These are phyloP conservation scores for Hemistola chrysoprasaria DNA, from an alignment of 2,888 invertebrate species.

Conservation along the genomic window DNA sequence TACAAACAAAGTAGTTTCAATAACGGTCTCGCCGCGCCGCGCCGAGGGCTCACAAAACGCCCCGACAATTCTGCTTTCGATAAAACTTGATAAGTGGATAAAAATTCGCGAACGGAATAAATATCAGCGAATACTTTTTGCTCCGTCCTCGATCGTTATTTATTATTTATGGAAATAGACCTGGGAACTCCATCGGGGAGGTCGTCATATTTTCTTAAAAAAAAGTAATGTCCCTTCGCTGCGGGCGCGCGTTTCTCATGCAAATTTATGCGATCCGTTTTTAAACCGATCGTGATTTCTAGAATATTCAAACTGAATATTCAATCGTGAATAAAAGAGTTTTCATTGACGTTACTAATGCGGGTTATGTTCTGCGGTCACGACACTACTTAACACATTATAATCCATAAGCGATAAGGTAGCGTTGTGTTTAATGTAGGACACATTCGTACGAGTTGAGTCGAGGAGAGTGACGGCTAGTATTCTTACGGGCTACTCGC, in stretches of 20 bases:
- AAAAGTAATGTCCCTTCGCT: constrained; percentile 71
- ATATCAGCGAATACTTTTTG: constrained; percentile 71
- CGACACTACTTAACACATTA: constrained; percentile 53
- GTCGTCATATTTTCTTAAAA: constrained; percentile 79
- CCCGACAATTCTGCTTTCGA: constrained; percentile 32
- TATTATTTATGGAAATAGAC: constrained; percentile 81
- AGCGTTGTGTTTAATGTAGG: constrained; percentile 10
- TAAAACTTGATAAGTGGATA: constrained; percentile 70
- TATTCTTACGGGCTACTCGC: constrained; percentile 2
- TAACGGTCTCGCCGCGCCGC: constrained; percentile 7
- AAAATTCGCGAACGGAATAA: constrained; percentile 73
- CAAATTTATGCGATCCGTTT: constrained; percentile 78
- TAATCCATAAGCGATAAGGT: constrained; percentile 26
- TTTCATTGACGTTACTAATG: constrained; percentile 57
- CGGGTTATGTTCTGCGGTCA: constrained; percentile 57
- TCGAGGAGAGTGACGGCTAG: neutral
- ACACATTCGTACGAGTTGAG: constrained; percentile 1
- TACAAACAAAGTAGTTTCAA: constrained; percentile 26
- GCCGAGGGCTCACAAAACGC: constrained; percentile 18
- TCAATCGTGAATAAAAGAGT: constrained; percentile 58
- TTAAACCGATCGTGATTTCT: constrained; percentile 75
- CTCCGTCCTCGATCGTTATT: constrained; percentile 74
- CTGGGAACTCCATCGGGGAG: constrained; percentile 72
- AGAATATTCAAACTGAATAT: constrained; percentile 72
- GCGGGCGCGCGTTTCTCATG: constrained; percentile 68